Conservation (phyloP, 2,113 vertebrate genomes). For the Pterocles orientalis region DNA sequence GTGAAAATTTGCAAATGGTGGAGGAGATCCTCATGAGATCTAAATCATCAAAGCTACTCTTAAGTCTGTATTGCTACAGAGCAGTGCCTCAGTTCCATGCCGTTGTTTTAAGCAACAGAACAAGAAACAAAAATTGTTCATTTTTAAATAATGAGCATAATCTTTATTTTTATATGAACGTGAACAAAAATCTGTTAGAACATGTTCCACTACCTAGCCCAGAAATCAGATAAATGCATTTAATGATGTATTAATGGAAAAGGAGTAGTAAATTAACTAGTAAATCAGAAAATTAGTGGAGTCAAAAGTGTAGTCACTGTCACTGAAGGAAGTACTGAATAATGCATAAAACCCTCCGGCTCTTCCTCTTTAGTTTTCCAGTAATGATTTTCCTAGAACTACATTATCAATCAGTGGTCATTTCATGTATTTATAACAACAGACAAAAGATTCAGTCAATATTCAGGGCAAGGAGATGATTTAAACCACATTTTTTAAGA, state of each 20-base stretch:
- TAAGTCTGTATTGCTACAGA: neutral
- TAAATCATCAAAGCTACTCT: neutral
- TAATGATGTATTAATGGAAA: neutral
- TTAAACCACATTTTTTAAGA: neutral
- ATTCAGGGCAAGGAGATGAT: neutral
- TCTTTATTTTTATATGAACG: neutral
- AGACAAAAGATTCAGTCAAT: neutral
- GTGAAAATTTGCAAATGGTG: neutral
- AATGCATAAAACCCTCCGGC: neutral
- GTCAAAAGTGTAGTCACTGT: neutral
- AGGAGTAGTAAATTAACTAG: neutral
- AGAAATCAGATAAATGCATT: neutral
- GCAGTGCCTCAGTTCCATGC: neutral
- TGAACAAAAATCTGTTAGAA: neutral
- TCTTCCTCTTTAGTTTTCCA: conserved; percentile 14
- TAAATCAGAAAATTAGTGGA: neutral
- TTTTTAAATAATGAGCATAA: neutral
- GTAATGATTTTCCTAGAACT: neutral
- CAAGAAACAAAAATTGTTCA: neutral
- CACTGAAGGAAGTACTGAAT: neutral
- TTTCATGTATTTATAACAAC: neutral
- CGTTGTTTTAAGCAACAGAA: neutral
- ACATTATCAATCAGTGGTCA: neutral
- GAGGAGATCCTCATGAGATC: neutral
- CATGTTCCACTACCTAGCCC: neutral